These are phyloP conservation scores for Sinodicranocentrus sp. DNA, from an alignment of 2,888 invertebrate species.

Conservation along the genomic window DNA sequence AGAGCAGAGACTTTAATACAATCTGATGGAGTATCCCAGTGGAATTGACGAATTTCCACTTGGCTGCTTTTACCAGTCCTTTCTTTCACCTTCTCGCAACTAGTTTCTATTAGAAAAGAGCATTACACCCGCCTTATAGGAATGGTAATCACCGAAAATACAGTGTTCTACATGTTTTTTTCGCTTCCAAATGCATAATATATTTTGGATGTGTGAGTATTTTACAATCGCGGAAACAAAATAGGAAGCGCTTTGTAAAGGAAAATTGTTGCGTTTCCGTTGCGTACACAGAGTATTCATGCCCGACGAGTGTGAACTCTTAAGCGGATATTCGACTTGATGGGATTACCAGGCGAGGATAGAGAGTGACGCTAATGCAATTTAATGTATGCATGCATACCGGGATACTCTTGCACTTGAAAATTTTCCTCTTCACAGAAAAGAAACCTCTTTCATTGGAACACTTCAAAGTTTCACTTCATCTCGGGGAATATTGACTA, in stretches of 20 bases:
- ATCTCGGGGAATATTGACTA: no score
- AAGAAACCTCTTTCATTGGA: no score
- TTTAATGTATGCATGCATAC: not conserved
- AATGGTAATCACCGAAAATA: not conserved
- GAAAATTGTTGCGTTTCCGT: no score
- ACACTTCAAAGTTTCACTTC: no score
- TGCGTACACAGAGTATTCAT: no score
- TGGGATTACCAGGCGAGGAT: not conserved
- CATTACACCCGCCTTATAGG: no score
- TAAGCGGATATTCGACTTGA: not conserved
- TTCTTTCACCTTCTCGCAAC: not conserved
- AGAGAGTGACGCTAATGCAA: not conserved
- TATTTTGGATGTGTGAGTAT: no score
- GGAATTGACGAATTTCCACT: conserved; percentile 31
- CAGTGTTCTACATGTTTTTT: not conserved
- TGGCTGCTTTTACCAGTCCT: not conserved
- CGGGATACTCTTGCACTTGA: conserved; percentile 6
- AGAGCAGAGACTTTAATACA: conserved; percentile 16
- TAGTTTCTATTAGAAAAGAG: not conserved
- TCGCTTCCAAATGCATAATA: not conserved
- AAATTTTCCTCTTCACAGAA: not conserved
- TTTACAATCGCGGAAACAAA: no score
- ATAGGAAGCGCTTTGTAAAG: no score
- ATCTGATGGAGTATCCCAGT: conserved; percentile 34
- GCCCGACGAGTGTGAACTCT: no score